Evolutionary conservation across 1,140 invertebrate genomes (phyloP).

Genomic region (Eufriesea mexicana): DNA sequence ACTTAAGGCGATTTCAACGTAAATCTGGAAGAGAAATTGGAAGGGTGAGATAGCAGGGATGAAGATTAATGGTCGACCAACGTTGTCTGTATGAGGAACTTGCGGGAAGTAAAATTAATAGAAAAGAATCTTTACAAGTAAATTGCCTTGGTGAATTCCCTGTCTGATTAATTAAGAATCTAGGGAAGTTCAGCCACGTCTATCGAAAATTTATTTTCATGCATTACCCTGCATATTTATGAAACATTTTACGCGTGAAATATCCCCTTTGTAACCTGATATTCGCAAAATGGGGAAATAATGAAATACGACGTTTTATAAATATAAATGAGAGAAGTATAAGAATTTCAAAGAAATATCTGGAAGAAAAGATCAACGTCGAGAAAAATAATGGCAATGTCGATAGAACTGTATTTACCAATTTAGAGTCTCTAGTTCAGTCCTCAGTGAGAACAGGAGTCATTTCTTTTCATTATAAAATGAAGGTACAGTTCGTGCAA

Average conservation of each 20-base stretch:
- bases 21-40: neutral
- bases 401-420: neutral
- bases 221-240: neutral
- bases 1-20: neutral
- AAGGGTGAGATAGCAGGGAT: neutral
- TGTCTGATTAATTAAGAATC: conserved; percentile 10
- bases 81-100: neutral
- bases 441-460: neutral
- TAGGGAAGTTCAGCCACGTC: neutral
- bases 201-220: neutral
- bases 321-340: neutral
- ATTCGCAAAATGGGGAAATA: no score
- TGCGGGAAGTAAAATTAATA: conserved; percentile 2
- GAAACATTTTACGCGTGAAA: neutral
- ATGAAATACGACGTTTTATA: neutral
- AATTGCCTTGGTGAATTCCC: neutral
- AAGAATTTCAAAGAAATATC: no score
- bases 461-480: neutral
- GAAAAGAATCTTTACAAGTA: neutral
- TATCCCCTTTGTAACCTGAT: neutral
- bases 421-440: neutral
- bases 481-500: no score
- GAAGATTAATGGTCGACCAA: conserved; percentile 32
- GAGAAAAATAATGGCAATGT: neutral
- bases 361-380: neutral